Percentiles rank a stretch among this genome's conserved stretches.
Conservation (phyloP, 2,113 vertebrate genomes). For the Alectura lathami region DNA sequence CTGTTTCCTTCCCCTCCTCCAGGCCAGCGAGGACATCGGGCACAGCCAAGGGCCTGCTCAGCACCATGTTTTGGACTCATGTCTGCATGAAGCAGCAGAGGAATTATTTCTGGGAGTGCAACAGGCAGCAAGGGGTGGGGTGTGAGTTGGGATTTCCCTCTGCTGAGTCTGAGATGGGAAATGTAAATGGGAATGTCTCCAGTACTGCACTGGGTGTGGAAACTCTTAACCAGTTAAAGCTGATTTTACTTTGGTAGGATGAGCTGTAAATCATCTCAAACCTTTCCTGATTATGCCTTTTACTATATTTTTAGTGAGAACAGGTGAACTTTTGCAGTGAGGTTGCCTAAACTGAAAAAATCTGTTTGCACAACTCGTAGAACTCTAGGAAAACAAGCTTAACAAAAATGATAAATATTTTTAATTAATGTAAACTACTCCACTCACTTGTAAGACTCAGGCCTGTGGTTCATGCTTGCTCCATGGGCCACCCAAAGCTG, state of each 20-base stretch:
- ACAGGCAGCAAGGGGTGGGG: not conserved
- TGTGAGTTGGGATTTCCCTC: not conserved
- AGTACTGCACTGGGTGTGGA: not conserved
- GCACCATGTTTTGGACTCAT: not conserved
- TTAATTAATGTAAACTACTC: slow-evolving; percentile 15
- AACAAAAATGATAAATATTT: slow-evolving; percentile 39
- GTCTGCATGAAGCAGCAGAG: not conserved
- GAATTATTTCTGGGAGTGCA: slow-evolving; percentile 17
- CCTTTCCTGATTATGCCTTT: not conserved
- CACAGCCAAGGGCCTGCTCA: not conserved
- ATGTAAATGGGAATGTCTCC: not conserved
- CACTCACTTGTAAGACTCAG: not conserved
- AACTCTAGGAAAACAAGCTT: slow-evolving; percentile 17
- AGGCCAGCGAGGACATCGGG: not conserved
- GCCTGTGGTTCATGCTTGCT: not conserved
- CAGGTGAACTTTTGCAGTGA: not conserved
- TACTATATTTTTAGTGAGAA: not conserved
- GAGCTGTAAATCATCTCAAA: not conserved
- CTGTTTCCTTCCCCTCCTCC: not conserved
- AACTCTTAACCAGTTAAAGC: not conserved
- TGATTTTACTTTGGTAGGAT: not conserved
- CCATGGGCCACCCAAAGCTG: not conserved
- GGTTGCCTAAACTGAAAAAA: not conserved
- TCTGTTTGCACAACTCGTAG: not conserved
- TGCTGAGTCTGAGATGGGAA: not conserved